These are phyloP conservation scores for Diploscapter pachys DNA, from an alignment of 1,140 invertebrate genomes.

Conservation along the genomic window DNA sequence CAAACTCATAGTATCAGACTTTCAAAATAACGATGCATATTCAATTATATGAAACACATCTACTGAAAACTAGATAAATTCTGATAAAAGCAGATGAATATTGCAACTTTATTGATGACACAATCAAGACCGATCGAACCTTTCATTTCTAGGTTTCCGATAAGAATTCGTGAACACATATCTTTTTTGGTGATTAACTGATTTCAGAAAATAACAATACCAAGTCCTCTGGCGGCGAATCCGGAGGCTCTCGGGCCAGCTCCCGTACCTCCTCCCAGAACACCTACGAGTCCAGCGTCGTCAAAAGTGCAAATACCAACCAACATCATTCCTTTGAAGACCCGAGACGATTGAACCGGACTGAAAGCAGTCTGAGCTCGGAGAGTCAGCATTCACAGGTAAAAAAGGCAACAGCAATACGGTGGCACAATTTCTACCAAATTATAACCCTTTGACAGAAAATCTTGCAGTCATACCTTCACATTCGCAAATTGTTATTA, in stretches of 20 bases:
- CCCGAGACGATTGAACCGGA: constrained; percentile 23
- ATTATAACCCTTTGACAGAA: background rate
- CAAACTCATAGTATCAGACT: too few relatives aligned
- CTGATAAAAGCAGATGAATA: too few relatives aligned
- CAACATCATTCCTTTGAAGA: constrained; percentile 20
- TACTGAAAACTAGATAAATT: too few relatives aligned
- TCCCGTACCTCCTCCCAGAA: constrained; percentile 21
- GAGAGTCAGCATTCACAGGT: constrained; percentile 28
- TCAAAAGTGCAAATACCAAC: background rate
- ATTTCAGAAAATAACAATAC: constrained; percentile 32
- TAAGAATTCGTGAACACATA: background rate
- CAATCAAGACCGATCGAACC: too few relatives aligned
- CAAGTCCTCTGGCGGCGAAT: constrained; percentile 26
- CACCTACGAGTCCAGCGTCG: too few relatives aligned
- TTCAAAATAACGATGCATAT: too few relatives aligned
- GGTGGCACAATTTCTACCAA: constrained; percentile 7
- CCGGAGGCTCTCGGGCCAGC: constrained; percentile 26
- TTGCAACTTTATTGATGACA: too few relatives aligned
- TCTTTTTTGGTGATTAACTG: background rate
- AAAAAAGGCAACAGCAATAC: background rate
- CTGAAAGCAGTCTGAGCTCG: constrained; percentile 25
- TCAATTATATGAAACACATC: too few relatives aligned
- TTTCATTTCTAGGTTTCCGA: background rate
- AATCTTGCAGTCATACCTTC: constrained; percentile 19
- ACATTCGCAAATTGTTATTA: background rate